phyloP scores from a whole-genome alignment of 2,113 vertebrate species.

The Setophaga kirtlandii region DNA sequence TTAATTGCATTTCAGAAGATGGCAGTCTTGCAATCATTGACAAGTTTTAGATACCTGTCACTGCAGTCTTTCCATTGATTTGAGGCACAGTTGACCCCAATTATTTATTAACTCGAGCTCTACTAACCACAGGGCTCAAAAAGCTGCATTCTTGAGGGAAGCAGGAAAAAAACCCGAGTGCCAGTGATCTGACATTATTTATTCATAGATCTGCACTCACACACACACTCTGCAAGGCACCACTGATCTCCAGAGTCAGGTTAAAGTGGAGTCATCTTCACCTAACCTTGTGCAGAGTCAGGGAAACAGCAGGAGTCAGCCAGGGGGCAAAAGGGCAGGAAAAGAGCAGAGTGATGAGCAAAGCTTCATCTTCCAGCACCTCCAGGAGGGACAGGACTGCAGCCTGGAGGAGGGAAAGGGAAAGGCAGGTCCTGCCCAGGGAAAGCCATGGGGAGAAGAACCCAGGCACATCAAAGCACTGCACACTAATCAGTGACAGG shows the following conservation, averaged over 20 bases:
- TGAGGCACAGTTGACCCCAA: neutral
- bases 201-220: neutral
- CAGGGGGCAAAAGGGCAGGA: neutral
- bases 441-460: neutral
- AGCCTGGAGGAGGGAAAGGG: neutral
- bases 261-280: neutral
- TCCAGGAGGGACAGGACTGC: neutral
- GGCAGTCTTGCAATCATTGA: neutral
- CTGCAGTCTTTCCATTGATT: neutral
- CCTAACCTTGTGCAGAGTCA: neutral
- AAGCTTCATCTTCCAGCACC: neutral
- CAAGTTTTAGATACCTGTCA: neutral
- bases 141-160: neutral
- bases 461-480: neutral
- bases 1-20: neutral
- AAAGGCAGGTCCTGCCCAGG: neutral
- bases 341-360: neutral
- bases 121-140: neutral
- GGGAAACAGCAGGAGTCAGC: neutral
- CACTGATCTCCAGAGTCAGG: neutral
- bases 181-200: neutral
- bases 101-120: neutral
- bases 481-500: accelerated
- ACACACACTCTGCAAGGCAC: neutral
- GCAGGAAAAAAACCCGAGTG: accelerated